Percentiles rank a stretch among this genome's conserved stretches.
Conservation (phyloP, 2,888 invertebrate genomes). For the Aethes cnicana region DNA sequence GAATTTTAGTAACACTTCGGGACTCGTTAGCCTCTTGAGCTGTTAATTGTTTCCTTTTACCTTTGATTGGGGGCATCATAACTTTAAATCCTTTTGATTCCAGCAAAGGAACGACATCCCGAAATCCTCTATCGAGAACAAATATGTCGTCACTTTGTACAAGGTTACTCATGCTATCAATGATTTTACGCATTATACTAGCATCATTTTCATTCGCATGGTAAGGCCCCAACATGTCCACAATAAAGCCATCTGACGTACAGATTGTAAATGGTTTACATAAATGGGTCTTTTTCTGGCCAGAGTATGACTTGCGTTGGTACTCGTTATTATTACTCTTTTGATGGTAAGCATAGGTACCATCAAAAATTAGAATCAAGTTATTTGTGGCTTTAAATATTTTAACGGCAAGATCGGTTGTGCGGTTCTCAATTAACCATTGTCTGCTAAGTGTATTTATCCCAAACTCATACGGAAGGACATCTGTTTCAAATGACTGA, state of each 20-base stretch:
- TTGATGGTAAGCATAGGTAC: conserved; percentile 1
- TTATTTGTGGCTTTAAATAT: neutral
- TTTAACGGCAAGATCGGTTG: neutral
- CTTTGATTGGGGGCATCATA: conserved; percentile 7
- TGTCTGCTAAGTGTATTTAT: neutral
- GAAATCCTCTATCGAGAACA: too few species aligned
- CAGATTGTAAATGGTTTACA: conserved; percentile 2
- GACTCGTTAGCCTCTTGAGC: conserved; percentile 2
- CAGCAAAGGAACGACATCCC: too few species aligned
- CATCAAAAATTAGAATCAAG: conserved; percentile 2
- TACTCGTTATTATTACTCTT: conserved; percentile 3
- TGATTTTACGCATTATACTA: too few species aligned
- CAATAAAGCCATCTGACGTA: too few species aligned
- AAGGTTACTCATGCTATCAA: too few species aligned
- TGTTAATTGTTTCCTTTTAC: conserved; percentile 4
- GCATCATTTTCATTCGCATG: too few species aligned
- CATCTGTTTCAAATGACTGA: conserved; percentile 1
- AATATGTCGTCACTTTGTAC: too few species aligned
- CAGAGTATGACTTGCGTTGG: conserved; percentile 1
- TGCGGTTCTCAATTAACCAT: conserved; percentile 1
- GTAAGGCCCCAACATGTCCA: too few species aligned
- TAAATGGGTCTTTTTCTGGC: neutral
- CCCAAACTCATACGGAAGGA: neutral
- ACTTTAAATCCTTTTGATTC: conserved; percentile 4
- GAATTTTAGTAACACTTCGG: conserved; percentile 5